A percentile compares a stretch with the other conserved stretches of the same genome.
These are phyloP conservation scores for Micropoecilia bifurca DNA, from an alignment of 2,797 vertebrate genomes.

Conservation along the genomic window DNA sequence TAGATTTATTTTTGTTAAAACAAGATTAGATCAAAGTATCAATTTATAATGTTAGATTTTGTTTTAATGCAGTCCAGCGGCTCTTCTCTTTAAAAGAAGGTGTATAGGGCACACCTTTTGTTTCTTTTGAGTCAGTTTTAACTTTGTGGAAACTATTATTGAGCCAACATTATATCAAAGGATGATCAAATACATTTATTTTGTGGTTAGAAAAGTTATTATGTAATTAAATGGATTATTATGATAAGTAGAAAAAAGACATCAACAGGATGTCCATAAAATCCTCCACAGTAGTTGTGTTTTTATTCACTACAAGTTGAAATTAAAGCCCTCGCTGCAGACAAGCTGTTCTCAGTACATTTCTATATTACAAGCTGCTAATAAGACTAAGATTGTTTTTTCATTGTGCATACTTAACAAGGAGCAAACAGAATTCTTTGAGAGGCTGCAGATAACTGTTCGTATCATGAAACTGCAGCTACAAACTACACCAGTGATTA, in stretches of 20 bases:
- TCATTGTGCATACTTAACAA: slow-evolving; percentile 8
- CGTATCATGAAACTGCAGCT: slow-evolving; percentile 5
- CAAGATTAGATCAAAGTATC: background rate
- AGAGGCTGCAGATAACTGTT: slow-evolving; percentile 18
- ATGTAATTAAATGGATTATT: too few species aligned
- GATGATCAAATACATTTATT: too few species aligned
- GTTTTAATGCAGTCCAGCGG: background rate
- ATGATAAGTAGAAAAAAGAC: too few species aligned
- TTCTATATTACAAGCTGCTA: slow-evolving; percentile 1
- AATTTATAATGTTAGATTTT: background rate
- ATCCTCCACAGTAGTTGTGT: background rate
- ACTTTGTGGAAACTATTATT: slow-evolving; percentile 7
- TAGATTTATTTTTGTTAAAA: background rate
- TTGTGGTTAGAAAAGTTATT: slow-evolving; percentile 12
- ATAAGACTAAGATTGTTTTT: background rate
- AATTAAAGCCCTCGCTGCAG: background rate
- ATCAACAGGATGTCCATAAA: background rate
- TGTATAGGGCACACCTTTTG: slow-evolving; percentile 39
- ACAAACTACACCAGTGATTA: slow-evolving; percentile 23
- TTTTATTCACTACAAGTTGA: background rate
- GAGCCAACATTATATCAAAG: too few species aligned
- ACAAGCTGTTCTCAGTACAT: slow-evolving; percentile 4
- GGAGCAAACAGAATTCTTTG: slow-evolving; percentile 10
- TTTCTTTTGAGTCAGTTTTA: slow-evolving; percentile 15
- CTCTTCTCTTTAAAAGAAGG: background rate